phyloP scores from a whole-genome alignment of 2,113 vertebrate genomes.

The Cricetomys ansorgei region DNA sequence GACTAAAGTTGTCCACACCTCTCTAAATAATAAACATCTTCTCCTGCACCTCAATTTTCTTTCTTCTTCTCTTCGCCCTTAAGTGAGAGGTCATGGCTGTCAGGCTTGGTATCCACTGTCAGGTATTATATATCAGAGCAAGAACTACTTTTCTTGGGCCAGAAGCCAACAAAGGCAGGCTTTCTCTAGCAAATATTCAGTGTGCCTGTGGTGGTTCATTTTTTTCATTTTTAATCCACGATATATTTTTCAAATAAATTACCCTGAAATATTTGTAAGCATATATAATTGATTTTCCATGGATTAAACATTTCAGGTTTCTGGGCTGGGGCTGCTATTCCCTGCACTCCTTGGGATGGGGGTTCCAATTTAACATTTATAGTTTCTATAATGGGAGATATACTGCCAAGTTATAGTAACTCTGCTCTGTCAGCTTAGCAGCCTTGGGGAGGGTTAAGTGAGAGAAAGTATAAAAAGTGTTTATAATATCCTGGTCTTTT shows the following conservation, averaged over 20 bases:
- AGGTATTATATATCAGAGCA: not conserved
- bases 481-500: constrained; percentile 3
- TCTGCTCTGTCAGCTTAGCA: not conserved
- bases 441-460: not conserved
- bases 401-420: not conserved
- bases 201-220: not conserved
- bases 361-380: not conserved
- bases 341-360: not conserved
- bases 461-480: not conserved
- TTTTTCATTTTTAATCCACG: not conserved
- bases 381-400: not conserved
- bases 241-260: not conserved
- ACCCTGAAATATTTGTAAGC: not conserved
- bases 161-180: not conserved
- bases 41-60: not conserved
- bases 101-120: not conserved
- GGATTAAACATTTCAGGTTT: not conserved
- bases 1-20: not conserved
- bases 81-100: not conserved
- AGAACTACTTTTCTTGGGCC: not conserved
- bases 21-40: not conserved
- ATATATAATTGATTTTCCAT: not conserved
- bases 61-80: not conserved
- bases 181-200: not conserved
- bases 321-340: not conserved